phyloP scores from a whole-genome alignment of 2,113 vertebrate genomes.

The Casuarius casuarius region DNA sequence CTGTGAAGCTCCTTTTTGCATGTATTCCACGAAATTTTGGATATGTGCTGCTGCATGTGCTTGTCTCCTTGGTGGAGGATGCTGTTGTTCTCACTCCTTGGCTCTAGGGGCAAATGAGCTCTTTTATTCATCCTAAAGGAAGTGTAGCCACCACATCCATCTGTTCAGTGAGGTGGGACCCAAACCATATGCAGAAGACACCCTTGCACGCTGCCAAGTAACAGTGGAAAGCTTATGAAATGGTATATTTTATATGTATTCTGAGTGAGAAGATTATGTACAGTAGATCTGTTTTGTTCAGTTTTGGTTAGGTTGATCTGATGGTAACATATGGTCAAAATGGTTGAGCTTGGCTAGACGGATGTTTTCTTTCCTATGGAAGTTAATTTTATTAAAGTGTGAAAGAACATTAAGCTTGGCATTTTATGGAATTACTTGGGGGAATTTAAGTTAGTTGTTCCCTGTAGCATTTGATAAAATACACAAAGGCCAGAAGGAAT shows the following conservation, averaged over 20 bases:
- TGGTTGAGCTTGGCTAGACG: neutral
- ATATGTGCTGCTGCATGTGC: neutral
- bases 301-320: neutral
- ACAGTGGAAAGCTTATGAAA: neutral
- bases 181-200: neutral
- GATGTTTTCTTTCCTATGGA: constrained; percentile 2
- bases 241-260: neutral
- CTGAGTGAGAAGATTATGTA: neutral
- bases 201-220: neutral
- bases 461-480: constrained; percentile 40
- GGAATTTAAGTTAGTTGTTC: constrained; percentile 23
- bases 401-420: constrained; percentile 22
- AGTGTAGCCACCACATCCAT: neutral
- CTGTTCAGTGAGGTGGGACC: neutral
- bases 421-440: constrained; percentile 22
- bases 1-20: neutral
- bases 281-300: neutral
- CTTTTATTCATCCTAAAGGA: neutral
- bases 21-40: neutral
- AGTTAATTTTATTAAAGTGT: constrained; percentile 22
- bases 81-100: neutral
- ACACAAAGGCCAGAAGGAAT: constrained; percentile 59
- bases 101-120: neutral
- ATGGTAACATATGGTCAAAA: neutral
- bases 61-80: neutral